Evolutionary conservation across 2,113 vertebrate species (phyloP).

Genomic region (Salvelinus alpinus): DNA sequence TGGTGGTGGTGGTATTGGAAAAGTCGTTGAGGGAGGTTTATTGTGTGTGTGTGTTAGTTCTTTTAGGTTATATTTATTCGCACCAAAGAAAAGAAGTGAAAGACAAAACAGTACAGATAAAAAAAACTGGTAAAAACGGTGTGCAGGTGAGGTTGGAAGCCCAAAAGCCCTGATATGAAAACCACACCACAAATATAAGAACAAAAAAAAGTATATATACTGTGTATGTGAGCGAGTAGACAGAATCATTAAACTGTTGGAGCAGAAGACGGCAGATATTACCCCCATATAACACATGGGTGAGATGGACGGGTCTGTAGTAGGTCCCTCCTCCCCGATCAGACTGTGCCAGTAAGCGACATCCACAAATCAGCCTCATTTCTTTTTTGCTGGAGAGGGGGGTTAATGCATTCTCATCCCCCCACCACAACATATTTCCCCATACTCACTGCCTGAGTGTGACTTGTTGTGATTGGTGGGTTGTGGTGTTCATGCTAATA

Average conservation of each 20-base stretch:
- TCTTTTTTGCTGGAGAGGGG: conserved; percentile 27
- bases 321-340: conserved; percentile 17
- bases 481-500: conserved; percentile 4
- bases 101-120: too few relatives aligned
- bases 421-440: not conserved
- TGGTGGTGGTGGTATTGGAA: not conserved
- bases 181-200: too few relatives aligned
- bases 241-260: conserved; percentile 54
- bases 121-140: too few relatives aligned
- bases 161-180: too few relatives aligned
- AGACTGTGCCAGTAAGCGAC: conserved; percentile 35
- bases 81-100: too few relatives aligned
- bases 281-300: conserved; percentile 55
- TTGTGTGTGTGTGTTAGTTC: conserved; percentile 8
- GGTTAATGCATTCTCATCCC: not conserved
- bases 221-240: not conserved
- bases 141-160: too few relatives aligned
- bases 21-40: too few relatives aligned
- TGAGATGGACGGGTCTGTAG: conserved; percentile 22
- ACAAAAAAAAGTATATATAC: too few relatives aligned
- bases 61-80: too few relatives aligned
- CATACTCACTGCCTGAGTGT: not conserved
- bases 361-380: conserved; percentile 46
- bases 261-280: conserved; percentile 60
- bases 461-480: not conserved